Conservation (phyloP, 37 sponge, comb jelly and placozoan species). For the Agelas oroides region DNA sequence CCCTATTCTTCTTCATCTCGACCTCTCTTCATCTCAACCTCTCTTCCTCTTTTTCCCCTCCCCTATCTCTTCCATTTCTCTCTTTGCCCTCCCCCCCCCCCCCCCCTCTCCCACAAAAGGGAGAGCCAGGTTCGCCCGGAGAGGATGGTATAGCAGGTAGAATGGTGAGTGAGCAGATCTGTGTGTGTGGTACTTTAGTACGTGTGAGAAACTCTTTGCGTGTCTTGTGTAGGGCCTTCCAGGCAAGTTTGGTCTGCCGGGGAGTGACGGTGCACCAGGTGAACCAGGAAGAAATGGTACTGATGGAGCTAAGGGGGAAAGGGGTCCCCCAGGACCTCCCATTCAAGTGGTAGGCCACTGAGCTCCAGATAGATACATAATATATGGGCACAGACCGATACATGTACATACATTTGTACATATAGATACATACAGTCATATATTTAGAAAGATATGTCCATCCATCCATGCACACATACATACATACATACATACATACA, state of each 20-base stretch:
- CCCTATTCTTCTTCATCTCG: too few species aligned
- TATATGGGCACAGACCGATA: too few species aligned
- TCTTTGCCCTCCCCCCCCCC: too few species aligned
- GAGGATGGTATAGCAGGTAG: constrained; percentile 28
- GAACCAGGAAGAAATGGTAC: not conserved
- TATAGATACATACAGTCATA: too few species aligned
- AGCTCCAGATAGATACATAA: too few species aligned
- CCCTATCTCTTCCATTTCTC: too few species aligned
- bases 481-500: too few species aligned
- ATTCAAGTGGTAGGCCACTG: constrained; percentile 31
- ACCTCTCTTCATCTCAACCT: too few species aligned
- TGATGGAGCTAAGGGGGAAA: constrained; percentile 42
- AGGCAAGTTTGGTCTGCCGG: constrained; percentile 17
- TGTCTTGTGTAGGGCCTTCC: constrained; percentile 15
- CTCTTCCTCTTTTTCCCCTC: too few species aligned
- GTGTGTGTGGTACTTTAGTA: not conserved
- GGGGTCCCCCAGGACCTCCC: constrained; percentile 29
- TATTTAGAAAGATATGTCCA: too few species aligned
- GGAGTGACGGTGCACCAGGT: constrained; percentile 7
- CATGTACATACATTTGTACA: too few species aligned
- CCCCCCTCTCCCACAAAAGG: constrained; percentile 47
- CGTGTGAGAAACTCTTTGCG: not conserved
- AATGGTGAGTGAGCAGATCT: not conserved
- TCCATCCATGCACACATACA: too few species aligned
- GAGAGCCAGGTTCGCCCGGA: constrained; percentile 17